Evolutionary conservation across 2,888 invertebrate genomes (phyloP), one percentile per base, ranked within the genome.

Genomic region (Melinopterus prodromus): DNA sequence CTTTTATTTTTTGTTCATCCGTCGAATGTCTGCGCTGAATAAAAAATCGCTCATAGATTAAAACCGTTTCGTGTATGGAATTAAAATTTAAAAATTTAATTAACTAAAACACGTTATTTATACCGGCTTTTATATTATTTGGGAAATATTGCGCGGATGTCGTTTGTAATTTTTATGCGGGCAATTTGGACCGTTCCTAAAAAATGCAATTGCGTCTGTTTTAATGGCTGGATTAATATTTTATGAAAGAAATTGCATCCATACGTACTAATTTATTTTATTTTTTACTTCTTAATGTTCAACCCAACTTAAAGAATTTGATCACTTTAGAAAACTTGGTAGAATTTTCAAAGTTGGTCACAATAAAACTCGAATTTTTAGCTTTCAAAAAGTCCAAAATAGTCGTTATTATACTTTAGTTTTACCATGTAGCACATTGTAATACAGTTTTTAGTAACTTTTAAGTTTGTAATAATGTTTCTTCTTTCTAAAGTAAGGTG

Each of bases 21-120:
- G 5, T 53, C 53, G 74, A 35, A 35, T 74, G 7, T n/a, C 26
- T 35, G 35, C 35, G 35, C 74, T 26, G 74, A 74, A 74, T 74
- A 74, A 37, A 74, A 35, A 36, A 74, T 74, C 74, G 74, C 74
- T 36, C 37, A 74, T 74, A 74, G 74, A 74, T 74, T 74, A 74
- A 74, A 74, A 74, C 37, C 74, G 36, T 74, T 35, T 36, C 74
- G 26, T 74, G 53, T 53, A 53, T 9, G 53, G 53, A 35, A 74
- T 74, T n/a, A 74, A 74, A 35, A n/a, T 26, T 74, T 74, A 3
- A 74, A 74, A 74, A 74, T 74, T 74, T 74, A 7, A 74, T 74
- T 74, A 74, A 74, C 74, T 71, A 74, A 74, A 74, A 15, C 14
- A n/a, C 71, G 14, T 71, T 71, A 53, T 53, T 12, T 12, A 53